These are phyloP conservation scores for Apis laboriosa DNA, from an alignment of 1,140 invertebrate genomes.

Conservation along the genomic window DNA sequence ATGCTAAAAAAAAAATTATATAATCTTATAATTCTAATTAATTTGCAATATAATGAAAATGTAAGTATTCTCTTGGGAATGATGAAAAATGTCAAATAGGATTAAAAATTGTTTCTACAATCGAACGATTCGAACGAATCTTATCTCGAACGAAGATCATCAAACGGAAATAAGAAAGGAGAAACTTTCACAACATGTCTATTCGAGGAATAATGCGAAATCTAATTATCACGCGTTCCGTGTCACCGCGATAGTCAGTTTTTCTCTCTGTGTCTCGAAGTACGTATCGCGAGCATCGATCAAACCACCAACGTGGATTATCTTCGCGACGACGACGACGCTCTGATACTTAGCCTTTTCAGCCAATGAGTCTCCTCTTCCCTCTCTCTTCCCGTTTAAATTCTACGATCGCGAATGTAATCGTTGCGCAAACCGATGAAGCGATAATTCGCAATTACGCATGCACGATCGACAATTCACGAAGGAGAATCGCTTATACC, in stretches of 20 bases:
- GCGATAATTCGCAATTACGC: constrained; percentile 71
- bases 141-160: neutral
- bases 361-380: neutral
- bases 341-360: neutral
- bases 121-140: neutral
- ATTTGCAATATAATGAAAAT: too few relatives aligned
- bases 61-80: too few relatives aligned
- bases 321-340: neutral
- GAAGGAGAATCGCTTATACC: constrained; percentile 52
- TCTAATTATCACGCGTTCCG: neutral
- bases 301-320: neutral
- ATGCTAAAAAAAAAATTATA: too few relatives aligned
- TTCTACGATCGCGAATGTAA: constrained; percentile 23
- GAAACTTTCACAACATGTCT: neutral
- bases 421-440: constrained; percentile 63
- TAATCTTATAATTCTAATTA: too few relatives aligned
- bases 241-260: neutral
- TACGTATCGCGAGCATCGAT: neutral
- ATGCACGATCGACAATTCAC: constrained; percentile 56
- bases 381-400: constrained; percentile 1
- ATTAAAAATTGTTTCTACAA: neutral
- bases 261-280: neutral
- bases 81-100: too few relatives aligned
- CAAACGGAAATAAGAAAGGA: neutral
- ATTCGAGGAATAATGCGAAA: neutral